These are phyloP conservation scores for Tragelaphus buxtoni DNA, from an alignment of 2,113 vertebrate genomes.

Conservation along the genomic window DNA sequence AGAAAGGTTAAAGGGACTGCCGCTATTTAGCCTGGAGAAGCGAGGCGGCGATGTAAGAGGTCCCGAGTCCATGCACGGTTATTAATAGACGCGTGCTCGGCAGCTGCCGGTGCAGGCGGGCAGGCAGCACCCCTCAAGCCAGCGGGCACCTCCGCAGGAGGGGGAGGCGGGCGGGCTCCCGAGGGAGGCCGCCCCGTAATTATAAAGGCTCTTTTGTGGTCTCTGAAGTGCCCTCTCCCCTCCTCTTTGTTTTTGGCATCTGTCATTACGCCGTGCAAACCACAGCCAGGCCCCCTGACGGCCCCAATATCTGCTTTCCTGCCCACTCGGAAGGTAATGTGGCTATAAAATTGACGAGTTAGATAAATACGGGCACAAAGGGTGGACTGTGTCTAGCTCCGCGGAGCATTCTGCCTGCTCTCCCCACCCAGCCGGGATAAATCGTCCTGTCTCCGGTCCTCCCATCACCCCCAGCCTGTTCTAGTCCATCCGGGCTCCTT, in stretches of 20 bases:
- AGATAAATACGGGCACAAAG: slow-evolving; percentile 53
- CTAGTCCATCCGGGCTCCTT: not conserved
- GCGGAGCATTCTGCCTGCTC: not conserved
- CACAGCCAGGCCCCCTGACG: slow-evolving; percentile 46
- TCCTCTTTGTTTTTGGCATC: slow-evolving; percentile 53
- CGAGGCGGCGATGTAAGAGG: not conserved
- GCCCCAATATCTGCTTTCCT: slow-evolving; percentile 51
- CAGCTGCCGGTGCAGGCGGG: slow-evolving; percentile 2
- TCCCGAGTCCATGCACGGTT: slow-evolving; percentile 12
- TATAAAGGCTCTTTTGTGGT: slow-evolving; percentile 70
- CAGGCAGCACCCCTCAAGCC: not conserved
- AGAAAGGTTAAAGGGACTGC: slow-evolving; percentile 63
- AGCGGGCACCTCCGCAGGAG: not conserved
- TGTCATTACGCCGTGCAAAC: slow-evolving; percentile 51
- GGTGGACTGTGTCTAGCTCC: slow-evolving; percentile 21
- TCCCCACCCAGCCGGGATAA: not conserved
- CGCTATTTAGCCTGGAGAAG: slow-evolving; percentile 53
- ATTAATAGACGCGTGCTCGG: slow-evolving; percentile 36
- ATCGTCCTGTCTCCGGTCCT: not conserved
- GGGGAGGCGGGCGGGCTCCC: not conserved
- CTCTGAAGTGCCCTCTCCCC: slow-evolving; percentile 21
- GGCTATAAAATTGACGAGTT: slow-evolving; percentile 53
- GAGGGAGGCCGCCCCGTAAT: slow-evolving; percentile 43
- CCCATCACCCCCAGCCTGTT: not conserved
- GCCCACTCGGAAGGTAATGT: slow-evolving; percentile 34